Base-by-base conservation (phyloP, 2,888 invertebrate genomes). In the Sinelater perroti region DNA sequence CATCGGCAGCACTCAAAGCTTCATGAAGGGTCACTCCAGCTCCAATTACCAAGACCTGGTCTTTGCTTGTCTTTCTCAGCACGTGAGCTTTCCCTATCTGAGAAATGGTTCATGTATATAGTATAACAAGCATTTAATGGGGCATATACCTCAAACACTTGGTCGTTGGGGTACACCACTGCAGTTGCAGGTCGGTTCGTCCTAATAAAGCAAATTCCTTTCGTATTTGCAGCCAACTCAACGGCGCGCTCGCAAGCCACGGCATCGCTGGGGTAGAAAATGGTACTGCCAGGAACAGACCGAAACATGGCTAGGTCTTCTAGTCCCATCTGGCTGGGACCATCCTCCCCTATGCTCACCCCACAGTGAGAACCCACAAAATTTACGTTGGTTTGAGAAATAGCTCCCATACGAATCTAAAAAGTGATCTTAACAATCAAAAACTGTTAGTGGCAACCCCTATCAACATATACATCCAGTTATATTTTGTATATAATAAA, bases 271-370 rank as follows among this genome's bases (percentile, higher is more conserved):
- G 91, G 91, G 71, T 91, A 91, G 79, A 91, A 91, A 4, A 91
- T 82, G 1, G 88, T 89, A 62, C 86, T 83, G 57, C 90, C 90
- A 49, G 97, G 95, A 64, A 99, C 86, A 2, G 92, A 79, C 31
- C 98, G 86, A 87, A 99, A 99, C 84, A 99, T 85, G 1, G 96
- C 93, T 56, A 99, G 78, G 79, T 99, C 99, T 81, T 99, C 99
- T n/a, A 99, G 84, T 2, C 95, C 99, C 99, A 99, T 99, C 82
- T 99, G 99, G 53, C 95, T 95, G 11, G 99, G 98, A 0, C 98
- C 98, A 80, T 98, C 98, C 81, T 97, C 97, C 21, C 97, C 99
- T 80, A 99, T 99, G 72, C 95, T 95, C 14, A 97, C 91, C 33
- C 99, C 99, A 78, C 95, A 96, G 81, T 99, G 99, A 0, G 98